phyloP scores from a whole-genome alignment of 1,140 invertebrate genomes.

The Dryas iulia region DNA sequence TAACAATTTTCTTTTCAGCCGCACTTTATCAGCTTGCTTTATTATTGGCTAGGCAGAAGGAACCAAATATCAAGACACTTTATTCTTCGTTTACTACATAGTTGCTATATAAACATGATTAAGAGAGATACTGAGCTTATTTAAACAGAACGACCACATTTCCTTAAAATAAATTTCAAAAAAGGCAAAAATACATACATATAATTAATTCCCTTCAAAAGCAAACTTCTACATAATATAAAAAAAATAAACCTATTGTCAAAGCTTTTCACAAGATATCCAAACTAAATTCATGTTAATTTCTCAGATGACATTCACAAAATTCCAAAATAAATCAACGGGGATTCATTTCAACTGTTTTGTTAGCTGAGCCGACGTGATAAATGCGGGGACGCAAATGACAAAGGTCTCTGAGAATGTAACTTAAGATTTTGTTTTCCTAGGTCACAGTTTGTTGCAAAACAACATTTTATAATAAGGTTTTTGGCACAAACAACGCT shows the following conservation, averaged over 20 bases:
- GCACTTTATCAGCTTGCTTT: no score
- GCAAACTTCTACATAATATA: neutral
- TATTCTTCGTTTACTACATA: no score
- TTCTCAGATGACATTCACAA: neutral
- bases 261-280: neutral
- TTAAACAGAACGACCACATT: no score
- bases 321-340: neutral
- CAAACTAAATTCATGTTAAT: neutral
- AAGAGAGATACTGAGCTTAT: no score
- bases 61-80: no score
- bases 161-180: no score
- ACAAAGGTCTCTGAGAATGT: slow-evolving; percentile 7
- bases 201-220: neutral
- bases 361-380: slow-evolving; percentile 1
- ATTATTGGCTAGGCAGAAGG: no score
- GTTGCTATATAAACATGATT: no score
- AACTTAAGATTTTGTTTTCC: neutral
- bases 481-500: neutral
- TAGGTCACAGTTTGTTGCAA: neutral
- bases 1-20: no score
- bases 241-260: neutral
- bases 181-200: no score
- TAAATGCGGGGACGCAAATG: slow-evolving; percentile 7
- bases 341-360: neutral
- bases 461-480: neutral